A percentile compares a stretch with the other conserved stretches of the same genome.
Evolutionary conservation across 2,888 invertebrate species (phyloP).

Genomic region (Hirtodrosophila cameraria): DNA sequence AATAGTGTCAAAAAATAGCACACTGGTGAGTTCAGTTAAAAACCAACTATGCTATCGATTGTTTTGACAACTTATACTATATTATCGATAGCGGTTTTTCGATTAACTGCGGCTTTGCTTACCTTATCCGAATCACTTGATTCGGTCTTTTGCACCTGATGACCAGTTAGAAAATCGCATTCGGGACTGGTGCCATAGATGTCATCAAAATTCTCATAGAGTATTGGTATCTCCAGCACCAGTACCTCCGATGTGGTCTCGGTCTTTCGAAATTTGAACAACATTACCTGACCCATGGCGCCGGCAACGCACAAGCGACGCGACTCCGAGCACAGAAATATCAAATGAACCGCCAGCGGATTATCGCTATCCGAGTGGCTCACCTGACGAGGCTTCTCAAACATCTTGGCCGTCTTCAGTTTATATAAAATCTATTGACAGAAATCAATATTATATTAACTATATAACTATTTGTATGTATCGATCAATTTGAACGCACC

Average conservation of each 20-base stretch:
- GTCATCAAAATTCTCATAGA: slow-evolving; percentile 92
- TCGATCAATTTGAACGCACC: no score
- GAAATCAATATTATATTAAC: no score
- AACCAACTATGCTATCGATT: no score
- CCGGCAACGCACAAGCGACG: slow-evolving; percentile 94
- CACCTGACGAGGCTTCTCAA: slow-evolving; percentile 86
- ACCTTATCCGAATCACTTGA: slow-evolving; percentile 82
- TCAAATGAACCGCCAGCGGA: slow-evolving; percentile 94
- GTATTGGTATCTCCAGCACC: slow-evolving; percentile 93
- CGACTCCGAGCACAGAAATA: slow-evolving; percentile 97
- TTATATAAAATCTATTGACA: slow-evolving; percentile 96
- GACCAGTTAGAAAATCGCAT: slow-evolving; percentile 88
- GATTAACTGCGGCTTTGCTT: background rate
- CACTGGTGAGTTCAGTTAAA: no score
- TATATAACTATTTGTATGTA: no score
- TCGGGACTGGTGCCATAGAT: slow-evolving; percentile 91
- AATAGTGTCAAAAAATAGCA: no score
- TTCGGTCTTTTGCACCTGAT: slow-evolving; percentile 84
- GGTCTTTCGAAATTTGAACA: slow-evolving; percentile 97
- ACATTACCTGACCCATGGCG: slow-evolving; percentile 95
- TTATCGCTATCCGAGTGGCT: slow-evolving; percentile 89
- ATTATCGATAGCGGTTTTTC: no score
- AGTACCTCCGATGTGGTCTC: slow-evolving; percentile 93
- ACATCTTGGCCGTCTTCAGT: slow-evolving; percentile 96
- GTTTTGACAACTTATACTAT: no score